Conservation (phyloP, 2,113 vertebrate species). For the Paradoxurus hermaphroditus region DNA sequence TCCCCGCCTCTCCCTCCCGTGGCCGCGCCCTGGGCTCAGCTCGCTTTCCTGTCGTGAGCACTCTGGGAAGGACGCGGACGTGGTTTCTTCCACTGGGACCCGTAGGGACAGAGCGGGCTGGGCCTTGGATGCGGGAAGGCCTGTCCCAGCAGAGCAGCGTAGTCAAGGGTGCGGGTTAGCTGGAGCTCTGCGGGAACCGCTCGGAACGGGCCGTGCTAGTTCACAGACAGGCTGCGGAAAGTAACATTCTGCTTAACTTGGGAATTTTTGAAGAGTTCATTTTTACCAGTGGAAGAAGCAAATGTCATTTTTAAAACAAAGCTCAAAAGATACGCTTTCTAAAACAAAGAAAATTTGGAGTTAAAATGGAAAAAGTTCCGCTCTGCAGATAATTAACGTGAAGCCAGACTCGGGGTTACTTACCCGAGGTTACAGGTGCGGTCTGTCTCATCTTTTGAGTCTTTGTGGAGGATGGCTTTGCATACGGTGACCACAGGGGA, state of each 20-base stretch:
- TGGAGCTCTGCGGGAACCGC: background rate
- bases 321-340: conserved; percentile 78
- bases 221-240: background rate
- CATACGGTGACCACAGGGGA: background rate
- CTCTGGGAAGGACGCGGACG: conserved; percentile 29
- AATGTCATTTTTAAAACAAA: conserved; percentile 70
- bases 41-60: conserved; percentile 49
- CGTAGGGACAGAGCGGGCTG: background rate
- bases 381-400: fast-evolving
- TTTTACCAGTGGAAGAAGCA: conserved; percentile 80
- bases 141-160: background rate
- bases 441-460: conserved; percentile 71
- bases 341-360: background rate
- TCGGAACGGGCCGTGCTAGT: background rate
- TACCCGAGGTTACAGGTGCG: background rate
- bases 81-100: conserved; percentile 74
- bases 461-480: conserved; percentile 58
- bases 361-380: background rate
- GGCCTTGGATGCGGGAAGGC: background rate
- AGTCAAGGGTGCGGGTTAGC: background rate
- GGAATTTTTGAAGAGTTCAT: background rate
- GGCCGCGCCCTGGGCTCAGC: conserved; percentile 38
- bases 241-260: background rate
- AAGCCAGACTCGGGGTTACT: fast-evolving
- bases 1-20: conserved; percentile 56